These are phyloP conservation scores for Lingula anatina DNA, from an alignment of 2,888 invertebrate genomes.

Conservation along the genomic window DNA sequence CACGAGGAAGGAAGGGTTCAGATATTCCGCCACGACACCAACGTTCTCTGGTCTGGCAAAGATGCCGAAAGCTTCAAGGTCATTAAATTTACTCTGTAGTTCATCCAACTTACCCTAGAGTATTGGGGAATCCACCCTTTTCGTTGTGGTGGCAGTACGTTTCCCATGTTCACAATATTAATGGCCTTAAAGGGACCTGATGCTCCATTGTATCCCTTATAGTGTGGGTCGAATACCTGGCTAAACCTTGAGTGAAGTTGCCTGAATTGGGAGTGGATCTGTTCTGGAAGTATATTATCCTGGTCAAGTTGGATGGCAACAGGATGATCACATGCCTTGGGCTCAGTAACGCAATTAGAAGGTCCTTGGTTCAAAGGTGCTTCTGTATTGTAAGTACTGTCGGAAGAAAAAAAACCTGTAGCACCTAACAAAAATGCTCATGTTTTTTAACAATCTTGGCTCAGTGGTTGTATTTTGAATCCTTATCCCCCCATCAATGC, in stretches of 20 bases:
- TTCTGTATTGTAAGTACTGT: too few species aligned
- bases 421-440: too few species aligned
- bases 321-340: too few species aligned
- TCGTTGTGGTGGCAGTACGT: constrained; percentile 4
- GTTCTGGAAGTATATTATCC: not conserved
- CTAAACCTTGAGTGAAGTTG: constrained; percentile 1
- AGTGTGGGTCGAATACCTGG: constrained; percentile 6
- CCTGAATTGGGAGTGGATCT: not conserved
- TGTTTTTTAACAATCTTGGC: too few species aligned
- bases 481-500: too few species aligned
- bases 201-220: constrained; percentile 9
- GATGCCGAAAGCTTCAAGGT: not conserved
- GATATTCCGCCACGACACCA: not conserved
- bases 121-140: constrained; percentile 10
- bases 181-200: constrained; percentile 8
- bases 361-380: too few species aligned
- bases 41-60: not conserved
- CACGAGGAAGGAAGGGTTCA: constrained; percentile 4
- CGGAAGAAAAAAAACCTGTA: too few species aligned
- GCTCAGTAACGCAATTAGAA: too few species aligned
- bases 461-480: too few species aligned
- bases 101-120: constrained; percentile 4
- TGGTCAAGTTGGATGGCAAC: not conserved
- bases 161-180: constrained; percentile 4
- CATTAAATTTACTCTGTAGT: constrained; percentile 2